Evolutionary conservation across 2,888 invertebrate genomes (phyloP).

Genomic region (Stenotaenia linearis): DNA sequence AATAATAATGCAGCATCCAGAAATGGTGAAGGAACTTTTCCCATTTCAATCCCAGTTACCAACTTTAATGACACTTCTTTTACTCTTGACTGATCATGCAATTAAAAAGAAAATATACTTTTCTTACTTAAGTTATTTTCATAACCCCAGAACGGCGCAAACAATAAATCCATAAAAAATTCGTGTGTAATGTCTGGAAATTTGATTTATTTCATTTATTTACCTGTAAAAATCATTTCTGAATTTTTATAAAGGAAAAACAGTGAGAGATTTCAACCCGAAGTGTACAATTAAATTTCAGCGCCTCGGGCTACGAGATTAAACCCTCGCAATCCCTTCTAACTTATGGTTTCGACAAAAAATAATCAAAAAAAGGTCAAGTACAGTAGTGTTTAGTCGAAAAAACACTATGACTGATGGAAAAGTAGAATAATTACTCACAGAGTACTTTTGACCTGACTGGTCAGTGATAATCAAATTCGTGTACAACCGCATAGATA

Average conservation of each 20-base stretch:
- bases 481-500: too few species aligned
- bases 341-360: not conserved
- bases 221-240: too few species aligned
- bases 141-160: not conserved
- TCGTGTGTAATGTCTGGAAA: not conserved
- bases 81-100: constrained; percentile 8
- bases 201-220: not conserved
- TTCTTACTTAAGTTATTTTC: not conserved
- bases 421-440: too few species aligned
- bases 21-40: constrained; percentile 10
- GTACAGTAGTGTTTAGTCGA: not conserved
- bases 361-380: not conserved
- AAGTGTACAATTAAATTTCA: not conserved
- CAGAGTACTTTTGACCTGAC: too few species aligned
- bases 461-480: too few species aligned
- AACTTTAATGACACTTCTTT: not conserved
- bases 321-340: not conserved
- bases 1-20: not conserved
- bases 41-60: not conserved
- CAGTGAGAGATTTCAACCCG: not conserved
- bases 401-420: too few species aligned
- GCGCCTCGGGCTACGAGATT: not conserved
- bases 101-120: not conserved
- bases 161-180: not conserved
- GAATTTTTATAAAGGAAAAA: too few species aligned